These are phyloP conservation scores for Trachelus troglodyta DNA, from an alignment of 2,888 invertebrate genomes.

Conservation along the genomic window DNA sequence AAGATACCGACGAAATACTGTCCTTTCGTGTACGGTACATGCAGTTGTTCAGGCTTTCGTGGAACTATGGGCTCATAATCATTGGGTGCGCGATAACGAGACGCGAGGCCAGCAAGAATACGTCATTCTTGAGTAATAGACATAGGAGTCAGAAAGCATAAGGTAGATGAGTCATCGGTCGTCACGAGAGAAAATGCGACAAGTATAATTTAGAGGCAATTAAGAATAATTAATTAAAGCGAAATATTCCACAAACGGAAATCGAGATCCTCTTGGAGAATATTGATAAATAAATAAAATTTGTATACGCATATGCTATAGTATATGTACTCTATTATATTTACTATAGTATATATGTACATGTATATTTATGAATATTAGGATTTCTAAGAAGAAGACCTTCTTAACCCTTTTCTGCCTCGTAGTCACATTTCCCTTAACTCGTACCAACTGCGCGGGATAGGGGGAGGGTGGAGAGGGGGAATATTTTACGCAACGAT, in stretches of 20 bases:
- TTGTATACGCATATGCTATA: too few relatives aligned
- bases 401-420: neutral
- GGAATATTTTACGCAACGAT: slow-evolving; percentile 30
- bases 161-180: slow-evolving; percentile 32
- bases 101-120: neutral
- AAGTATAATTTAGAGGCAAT: neutral
- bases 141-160: neutral
- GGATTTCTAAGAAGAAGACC: neutral
- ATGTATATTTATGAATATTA: neutral
- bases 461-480: neutral
- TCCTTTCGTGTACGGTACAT: neutral
- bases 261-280: neutral
- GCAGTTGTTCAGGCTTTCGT: neutral
- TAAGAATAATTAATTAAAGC: neutral
- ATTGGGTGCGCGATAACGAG: neutral
- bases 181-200: neutral
- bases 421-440: neutral
- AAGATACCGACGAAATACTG: neutral
- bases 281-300: neutral
- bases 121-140: neutral
- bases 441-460: neutral
- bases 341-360: neutral
- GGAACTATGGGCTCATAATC: neutral
- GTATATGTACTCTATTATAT: neutral
- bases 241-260: neutral